Base-by-base conservation (phyloP, 2,113 vertebrate species). In the Enhydra lutris region DNA sequence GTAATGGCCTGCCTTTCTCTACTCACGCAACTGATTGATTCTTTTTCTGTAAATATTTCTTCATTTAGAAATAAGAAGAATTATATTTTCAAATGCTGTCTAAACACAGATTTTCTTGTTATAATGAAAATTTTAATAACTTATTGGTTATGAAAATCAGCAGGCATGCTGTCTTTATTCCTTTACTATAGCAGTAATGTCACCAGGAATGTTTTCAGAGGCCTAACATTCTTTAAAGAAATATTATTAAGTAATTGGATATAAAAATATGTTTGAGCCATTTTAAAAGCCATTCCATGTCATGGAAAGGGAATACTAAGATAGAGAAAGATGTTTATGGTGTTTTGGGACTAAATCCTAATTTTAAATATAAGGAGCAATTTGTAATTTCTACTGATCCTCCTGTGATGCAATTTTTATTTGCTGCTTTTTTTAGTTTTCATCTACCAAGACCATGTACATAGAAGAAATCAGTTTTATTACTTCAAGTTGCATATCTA, bases 11-110 rank as follows among this genome's bases (percentile, higher is more conserved):
- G 4, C 14, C 50, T 95, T 96, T 88, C 23, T 67, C 26, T 90
- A 87, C 14, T 92, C 34, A 89, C 9, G 67, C 4, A 85, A 42
- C 1, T 81, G 21, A 39, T 85, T 85, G 1, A 50, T 92, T 94
- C 1, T 52, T 90, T 95, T 94, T 71, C 57, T 90, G 31, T 65
- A 61, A 83, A 63, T 96, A 89, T 65, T 83, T 7, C 82, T 96
- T 67, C n/a, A 86, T 91, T 86, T 89, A 81, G n/a, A 94, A 95
- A 45, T 78, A 97, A 89, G 73, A 73, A 26, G n/a, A 45, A 93
- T 47, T 69, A 7, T 42, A 84, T 94, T 95, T 94, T 97, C 20
- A 80, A 57, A 90, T 83, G 63, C 76, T 59, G 39, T 6, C 23
- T 83, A 74, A 36, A 71, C 39, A n/a, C 1, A 78, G 26, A 71